Evolutionary conservation across 2,888 invertebrate genomes (phyloP).

Genomic region (Frankliniella intonsa): DNA sequence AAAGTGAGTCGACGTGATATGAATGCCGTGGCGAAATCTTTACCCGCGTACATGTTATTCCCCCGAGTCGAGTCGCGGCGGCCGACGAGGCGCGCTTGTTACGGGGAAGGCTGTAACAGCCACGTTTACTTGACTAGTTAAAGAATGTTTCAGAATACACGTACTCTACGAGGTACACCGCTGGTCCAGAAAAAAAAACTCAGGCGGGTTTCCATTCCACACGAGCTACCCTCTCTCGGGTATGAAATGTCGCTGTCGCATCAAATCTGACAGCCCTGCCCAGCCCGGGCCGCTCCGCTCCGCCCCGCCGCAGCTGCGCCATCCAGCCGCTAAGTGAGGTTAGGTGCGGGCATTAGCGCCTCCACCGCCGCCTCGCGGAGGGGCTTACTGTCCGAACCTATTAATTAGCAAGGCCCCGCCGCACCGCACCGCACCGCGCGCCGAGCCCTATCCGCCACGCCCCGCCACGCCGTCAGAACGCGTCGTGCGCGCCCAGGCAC

Average conservation of each 20-base stretch:
- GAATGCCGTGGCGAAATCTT: background rate
- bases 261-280: background rate
- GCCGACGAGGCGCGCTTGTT: no score
- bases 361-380: no score
- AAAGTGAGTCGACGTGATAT: slow-evolving; percentile 9
- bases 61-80: no score
- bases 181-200: no score
- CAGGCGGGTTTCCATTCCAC: no score
- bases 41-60: no score
- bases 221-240: no score
- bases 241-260: no score
- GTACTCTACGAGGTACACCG: no score
- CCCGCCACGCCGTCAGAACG: background rate
- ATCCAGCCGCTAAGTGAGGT: no score
- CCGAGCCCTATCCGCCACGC: background rate
- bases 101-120: background rate
- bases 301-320: background rate
- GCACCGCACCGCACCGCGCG: background rate
- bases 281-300: background rate
- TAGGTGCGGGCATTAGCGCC: no score
- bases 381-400: background rate
- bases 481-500: background rate
- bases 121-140: background rate
- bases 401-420: slow-evolving; percentile 2
- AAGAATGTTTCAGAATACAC: no score